phyloP scores from a whole-genome alignment of 2,113 vertebrate genomes.

The Thunnus maccoyii region DNA sequence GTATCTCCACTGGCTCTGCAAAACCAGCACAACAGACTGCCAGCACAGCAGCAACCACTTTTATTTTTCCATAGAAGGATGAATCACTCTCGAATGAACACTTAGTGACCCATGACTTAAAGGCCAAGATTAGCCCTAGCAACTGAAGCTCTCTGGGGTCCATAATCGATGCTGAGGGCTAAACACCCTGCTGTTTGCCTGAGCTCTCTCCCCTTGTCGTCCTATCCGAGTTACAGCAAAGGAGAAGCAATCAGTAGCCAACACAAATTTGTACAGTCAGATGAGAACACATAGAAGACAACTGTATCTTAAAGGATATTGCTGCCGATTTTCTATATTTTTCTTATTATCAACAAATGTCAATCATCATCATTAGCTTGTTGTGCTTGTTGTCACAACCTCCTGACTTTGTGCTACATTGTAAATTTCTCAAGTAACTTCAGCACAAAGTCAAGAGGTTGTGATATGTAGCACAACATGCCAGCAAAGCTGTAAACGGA shows the following conservation, averaged over 20 bases:
- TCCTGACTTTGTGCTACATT: no score
- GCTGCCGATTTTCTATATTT: no score
- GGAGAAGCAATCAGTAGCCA: background rate
- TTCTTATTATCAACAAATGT: no score
- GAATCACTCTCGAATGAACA: conserved; percentile 65
- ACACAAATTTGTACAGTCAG: background rate
- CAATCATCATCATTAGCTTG: no score
- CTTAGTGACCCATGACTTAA: conserved; percentile 64
- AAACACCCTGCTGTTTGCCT: conserved; percentile 54
- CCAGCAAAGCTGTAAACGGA: no score
- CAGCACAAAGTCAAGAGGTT: no score
- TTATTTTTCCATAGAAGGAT: conserved; percentile 58
- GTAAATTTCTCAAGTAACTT: no score
- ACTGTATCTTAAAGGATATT: background rate
- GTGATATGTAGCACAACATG: no score
- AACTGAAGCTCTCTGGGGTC: conserved; percentile 48
- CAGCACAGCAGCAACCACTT: conserved; percentile 48
- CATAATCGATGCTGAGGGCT: conserved; percentile 43
- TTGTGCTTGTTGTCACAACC: no score
- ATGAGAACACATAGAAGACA: background rate
- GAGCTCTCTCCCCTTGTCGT: conserved; percentile 17
- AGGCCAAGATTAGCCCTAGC: conserved; percentile 57
- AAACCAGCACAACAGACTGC: conserved; percentile 27
- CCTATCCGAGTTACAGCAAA: conserved; percentile 15
- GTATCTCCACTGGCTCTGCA: conserved; percentile 48